Conservation (phyloP, 2,797 vertebrate genomes). For the Sebastes melanostomus region DNA sequence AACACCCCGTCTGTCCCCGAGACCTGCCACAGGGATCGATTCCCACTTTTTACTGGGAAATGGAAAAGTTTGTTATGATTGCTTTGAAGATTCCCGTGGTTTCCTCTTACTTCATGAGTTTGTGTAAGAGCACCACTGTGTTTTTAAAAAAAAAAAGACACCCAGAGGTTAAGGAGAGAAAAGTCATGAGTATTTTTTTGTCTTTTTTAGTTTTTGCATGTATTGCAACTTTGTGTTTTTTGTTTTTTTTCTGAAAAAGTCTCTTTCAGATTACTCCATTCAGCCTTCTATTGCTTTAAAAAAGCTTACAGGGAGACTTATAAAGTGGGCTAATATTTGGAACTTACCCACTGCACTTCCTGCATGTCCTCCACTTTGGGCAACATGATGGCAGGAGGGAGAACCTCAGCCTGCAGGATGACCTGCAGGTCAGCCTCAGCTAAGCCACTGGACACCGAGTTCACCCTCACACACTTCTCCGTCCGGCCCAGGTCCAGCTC, state of each 20-base stretch:
- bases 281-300: neutral
- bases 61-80: constrained; percentile 81
- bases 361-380: constrained; percentile 93
- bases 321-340: neutral
- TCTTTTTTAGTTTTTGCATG: constrained; percentile 34
- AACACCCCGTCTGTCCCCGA: constrained; percentile 67
- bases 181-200: constrained; percentile 58
- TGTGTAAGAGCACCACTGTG: constrained; percentile 56
- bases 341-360: constrained; percentile 92
- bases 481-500: constrained; percentile 88
- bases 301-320: neutral
- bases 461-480: constrained; percentile 95
- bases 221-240: constrained; percentile 11
- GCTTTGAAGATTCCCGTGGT: constrained; percentile 78
- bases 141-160: constrained; percentile 62
- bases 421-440: constrained; percentile 90
- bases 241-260: neutral
- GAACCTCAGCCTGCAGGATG: constrained; percentile 85
- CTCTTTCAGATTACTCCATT: neutral
- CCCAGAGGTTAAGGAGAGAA: constrained; percentile 46
- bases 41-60: constrained; percentile 75
- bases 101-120: constrained; percentile 74
- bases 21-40: constrained; percentile 73
- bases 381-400: constrained; percentile 95
- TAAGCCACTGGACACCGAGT: constrained; percentile 93